phyloP scores from a whole-genome alignment of 2,113 vertebrate species.

The Tyto alba region DNA sequence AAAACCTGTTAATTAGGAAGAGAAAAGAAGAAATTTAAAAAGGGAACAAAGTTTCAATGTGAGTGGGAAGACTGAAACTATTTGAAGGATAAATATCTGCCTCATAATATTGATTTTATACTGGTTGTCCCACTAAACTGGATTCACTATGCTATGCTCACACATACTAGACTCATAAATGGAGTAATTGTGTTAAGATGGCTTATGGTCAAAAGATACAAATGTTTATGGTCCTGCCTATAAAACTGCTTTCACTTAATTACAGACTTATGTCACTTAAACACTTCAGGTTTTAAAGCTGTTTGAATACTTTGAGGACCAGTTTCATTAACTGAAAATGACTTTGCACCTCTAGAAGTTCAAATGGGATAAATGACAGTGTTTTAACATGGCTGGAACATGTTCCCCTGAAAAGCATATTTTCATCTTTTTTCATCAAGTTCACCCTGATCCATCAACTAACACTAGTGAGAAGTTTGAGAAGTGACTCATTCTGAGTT shows the following conservation, averaged over 20 bases:
- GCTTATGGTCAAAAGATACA: background rate
- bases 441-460: background rate
- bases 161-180: background rate
- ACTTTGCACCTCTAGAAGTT: background rate
- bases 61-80: background rate
- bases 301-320: background rate
- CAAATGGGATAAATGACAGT: background rate
- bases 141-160: accelerated
- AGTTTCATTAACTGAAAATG: background rate
- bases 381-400: background rate
- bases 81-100: background rate
- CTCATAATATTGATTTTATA: background rate
- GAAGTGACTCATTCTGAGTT: background rate
- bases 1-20: background rate
- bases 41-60: background rate
- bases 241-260: background rate
- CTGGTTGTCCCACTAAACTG: background rate
- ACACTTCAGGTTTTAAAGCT: background rate
- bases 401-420: background rate
- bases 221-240: background rate
- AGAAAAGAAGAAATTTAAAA: background rate
- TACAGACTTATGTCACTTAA: background rate
- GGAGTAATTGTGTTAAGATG: background rate
- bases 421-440: background rate
- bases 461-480: background rate